A percentile compares a stretch with the other conserved stretches of the same genome.
phyloP scores from a whole-genome alignment of 1,140 invertebrate genomes.

The Drosophila orosa region DNA sequence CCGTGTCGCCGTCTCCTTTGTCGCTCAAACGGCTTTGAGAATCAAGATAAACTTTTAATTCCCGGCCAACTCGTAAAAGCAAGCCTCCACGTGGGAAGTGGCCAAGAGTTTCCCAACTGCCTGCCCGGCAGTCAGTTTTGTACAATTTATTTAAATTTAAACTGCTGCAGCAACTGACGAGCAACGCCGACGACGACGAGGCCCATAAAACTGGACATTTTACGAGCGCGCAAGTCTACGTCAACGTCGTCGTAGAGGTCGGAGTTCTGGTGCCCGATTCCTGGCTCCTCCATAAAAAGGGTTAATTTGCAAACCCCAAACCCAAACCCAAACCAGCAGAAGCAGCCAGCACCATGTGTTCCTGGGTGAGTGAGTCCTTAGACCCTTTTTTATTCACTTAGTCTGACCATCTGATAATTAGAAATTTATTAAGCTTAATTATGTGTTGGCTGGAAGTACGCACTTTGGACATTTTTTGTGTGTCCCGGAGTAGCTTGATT shows the following conservation, averaged over 20 bases:
- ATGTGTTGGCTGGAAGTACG: slow-evolving; percentile 77
- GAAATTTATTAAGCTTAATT: slow-evolving; percentile 82
- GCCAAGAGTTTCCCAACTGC: slow-evolving; percentile 19
- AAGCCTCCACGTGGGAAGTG: slow-evolving; percentile 72
- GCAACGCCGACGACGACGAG: slow-evolving; percentile 16
- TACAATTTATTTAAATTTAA: slow-evolving; percentile 82
- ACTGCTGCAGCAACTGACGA: slow-evolving; percentile 62
- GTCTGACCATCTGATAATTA: slow-evolving; percentile 79
- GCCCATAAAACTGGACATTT: slow-evolving; percentile 70
- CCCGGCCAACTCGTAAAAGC: slow-evolving; percentile 66
- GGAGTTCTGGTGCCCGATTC: slow-evolving; percentile 14
- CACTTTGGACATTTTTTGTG: slow-evolving; percentile 64
- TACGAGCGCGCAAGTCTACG: slow-evolving; percentile 61
- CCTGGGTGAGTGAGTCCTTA: slow-evolving; percentile 53
- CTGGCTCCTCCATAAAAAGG: slow-evolving; percentile 47
- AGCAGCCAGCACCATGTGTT: slow-evolving; percentile 54
- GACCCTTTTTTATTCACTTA: slow-evolving; percentile 77
- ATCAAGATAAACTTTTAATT: slow-evolving; percentile 82
- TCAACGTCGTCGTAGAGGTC: slow-evolving; percentile 13
- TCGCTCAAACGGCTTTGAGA: slow-evolving; percentile 78
- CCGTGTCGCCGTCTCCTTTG: slow-evolving; percentile 65
- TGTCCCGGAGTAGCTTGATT: slow-evolving; percentile 53
- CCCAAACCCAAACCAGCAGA: not conserved
- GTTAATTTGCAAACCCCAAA: slow-evolving; percentile 70
- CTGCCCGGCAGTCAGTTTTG: slow-evolving; percentile 62